Evolutionary conservation across 1,140 invertebrate genomes (phyloP).

Genomic region (Chymomyza costata): DNA sequence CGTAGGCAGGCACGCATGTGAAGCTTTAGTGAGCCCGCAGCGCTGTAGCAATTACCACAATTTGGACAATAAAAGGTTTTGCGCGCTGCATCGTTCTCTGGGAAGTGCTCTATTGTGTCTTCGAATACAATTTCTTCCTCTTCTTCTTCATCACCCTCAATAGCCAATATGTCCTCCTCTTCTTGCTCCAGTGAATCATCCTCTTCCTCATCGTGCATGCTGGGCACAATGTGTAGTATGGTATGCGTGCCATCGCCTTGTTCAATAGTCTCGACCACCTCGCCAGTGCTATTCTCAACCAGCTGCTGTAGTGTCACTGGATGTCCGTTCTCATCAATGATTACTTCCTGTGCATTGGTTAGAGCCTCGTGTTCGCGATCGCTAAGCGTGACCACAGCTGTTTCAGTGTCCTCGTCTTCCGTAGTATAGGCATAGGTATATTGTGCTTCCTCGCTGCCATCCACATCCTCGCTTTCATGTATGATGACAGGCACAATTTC

Average conservation of each 20-base stretch:
- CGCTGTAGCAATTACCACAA: slow-evolving; percentile 71
- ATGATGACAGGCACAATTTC: slow-evolving; percentile 64
- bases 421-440: slow-evolving; percentile 58
- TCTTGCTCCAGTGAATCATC: slow-evolving; percentile 38
- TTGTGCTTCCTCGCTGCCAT: slow-evolving; percentile 32
- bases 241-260: slow-evolving; percentile 69
- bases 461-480: slow-evolving; percentile 34
- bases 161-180: slow-evolving; percentile 20
- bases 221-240: slow-evolving; percentile 62
- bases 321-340: slow-evolving; percentile 70
- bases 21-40: slow-evolving; percentile 66
- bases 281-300: slow-evolving; percentile 64
- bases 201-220: slow-evolving; percentile 18
- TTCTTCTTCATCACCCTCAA: slow-evolving; percentile 35
- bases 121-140: slow-evolving; percentile 51
- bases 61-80: slow-evolving; percentile 73
- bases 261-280: slow-evolving; percentile 67
- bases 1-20: slow-evolving; percentile 73
- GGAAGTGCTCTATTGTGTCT: slow-evolving; percentile 48
- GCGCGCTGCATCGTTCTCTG: slow-evolving; percentile 39
- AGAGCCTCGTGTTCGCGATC: slow-evolving; percentile 49
- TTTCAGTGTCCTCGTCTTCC: slow-evolving; percentile 55
- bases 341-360: slow-evolving; percentile 59
- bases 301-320: slow-evolving; percentile 61
- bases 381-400: slow-evolving; percentile 51